These are phyloP conservation scores for Taurulus bubalis DNA, from an alignment of 2,113 vertebrate species.

Conservation along the genomic window DNA sequence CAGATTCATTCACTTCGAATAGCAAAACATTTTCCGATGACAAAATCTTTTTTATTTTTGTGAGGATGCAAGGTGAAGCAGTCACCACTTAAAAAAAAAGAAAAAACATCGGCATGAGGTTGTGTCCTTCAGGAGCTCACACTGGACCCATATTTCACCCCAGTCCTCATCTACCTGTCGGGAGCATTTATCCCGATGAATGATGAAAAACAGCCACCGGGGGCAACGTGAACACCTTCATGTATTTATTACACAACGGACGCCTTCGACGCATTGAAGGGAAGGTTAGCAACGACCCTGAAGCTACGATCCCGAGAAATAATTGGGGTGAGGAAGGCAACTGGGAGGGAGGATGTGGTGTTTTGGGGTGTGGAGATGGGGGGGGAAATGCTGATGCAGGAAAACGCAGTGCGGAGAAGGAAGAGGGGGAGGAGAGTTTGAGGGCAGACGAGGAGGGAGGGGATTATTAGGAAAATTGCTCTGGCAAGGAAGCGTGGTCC, in stretches of 20 bases:
- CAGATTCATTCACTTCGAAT: background rate
- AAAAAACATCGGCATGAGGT: background rate
- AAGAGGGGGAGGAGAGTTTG: background rate
- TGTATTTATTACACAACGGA: conserved; percentile 38
- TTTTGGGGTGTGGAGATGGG: conserved; percentile 7
- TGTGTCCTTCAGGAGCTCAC: conserved; percentile 44
- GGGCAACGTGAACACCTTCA: conserved; percentile 29
- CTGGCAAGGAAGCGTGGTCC: conserved; percentile 28
- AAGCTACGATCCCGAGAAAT: conserved; percentile 60
- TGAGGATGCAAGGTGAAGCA: background rate
- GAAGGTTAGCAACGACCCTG: conserved; percentile 49
- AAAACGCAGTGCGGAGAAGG: conserved; percentile 51
- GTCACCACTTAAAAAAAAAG: background rate
- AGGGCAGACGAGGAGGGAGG: conserved; percentile 15
- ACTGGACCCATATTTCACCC: background rate
- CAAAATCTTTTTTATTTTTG: too few species aligned
- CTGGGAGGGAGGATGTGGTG: conserved; percentile 22
- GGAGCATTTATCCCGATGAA: conserved; percentile 19
- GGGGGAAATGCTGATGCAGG: conserved; percentile 62
- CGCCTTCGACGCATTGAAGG: conserved; percentile 1
- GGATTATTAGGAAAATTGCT: conserved; percentile 64
- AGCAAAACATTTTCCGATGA: background rate
- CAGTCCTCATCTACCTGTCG: conserved; percentile 5
- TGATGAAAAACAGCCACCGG: conserved; percentile 14
- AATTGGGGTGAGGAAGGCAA: conserved; percentile 68